phyloP scores from a whole-genome alignment of 2,113 vertebrate species.

The Anarhynchus alexandrinus region DNA sequence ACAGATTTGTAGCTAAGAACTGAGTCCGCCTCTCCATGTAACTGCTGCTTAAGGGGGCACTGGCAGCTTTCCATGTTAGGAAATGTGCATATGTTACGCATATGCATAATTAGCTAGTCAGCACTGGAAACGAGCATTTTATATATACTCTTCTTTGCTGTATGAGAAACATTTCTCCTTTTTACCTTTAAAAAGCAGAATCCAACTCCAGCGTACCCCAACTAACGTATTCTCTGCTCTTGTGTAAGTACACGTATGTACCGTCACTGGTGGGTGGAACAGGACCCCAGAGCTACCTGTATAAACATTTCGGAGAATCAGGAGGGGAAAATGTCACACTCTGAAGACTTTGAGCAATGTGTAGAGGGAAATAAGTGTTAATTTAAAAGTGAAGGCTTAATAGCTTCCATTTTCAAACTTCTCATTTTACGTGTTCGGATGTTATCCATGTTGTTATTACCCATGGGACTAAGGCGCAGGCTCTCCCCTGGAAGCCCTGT shows the following conservation, averaged over 20 bases:
- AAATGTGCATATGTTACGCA: not conserved
- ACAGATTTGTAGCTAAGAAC: not conserved
- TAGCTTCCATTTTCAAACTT: not conserved
- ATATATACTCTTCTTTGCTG: not conserved
- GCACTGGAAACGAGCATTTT: not conserved
- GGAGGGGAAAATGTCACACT: not conserved
- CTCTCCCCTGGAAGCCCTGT: not conserved
- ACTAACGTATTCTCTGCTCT: not conserved
- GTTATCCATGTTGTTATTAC: not conserved
- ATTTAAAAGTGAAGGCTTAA: not conserved
- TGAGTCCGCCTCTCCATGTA: not conserved
- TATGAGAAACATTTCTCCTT: not conserved
- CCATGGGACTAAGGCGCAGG: fast-evolving
- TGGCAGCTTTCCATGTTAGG: not conserved
- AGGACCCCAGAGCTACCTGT: not conserved
- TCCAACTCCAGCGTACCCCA: not conserved
- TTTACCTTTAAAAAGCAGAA: not conserved
- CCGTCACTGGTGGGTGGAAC: fast-evolving
- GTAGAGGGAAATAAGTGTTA: not conserved
- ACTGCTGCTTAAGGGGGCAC: not conserved
- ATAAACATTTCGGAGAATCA: not conserved
- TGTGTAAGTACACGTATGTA: fast-evolving
- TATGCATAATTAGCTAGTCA: not conserved
- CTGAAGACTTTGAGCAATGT: not conserved
- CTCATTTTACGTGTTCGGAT: not conserved